Percentiles rank a stretch among this genome's conserved stretches.
These are phyloP conservation scores for Phalangium opilio DNA, from an alignment of 2,888 invertebrate species.

Conservation along the genomic window DNA sequence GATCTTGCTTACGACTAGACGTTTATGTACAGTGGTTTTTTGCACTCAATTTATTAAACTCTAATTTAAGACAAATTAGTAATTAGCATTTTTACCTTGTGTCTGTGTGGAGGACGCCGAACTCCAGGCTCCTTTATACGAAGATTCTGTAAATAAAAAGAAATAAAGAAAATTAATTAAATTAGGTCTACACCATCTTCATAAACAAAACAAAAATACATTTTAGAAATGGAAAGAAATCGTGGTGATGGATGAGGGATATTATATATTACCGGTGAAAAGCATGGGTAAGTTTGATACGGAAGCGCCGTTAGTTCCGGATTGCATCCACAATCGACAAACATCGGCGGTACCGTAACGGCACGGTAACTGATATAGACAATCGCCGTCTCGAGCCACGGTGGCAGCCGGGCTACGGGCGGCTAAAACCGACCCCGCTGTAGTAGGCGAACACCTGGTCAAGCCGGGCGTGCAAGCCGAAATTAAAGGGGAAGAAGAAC, in stretches of 20 bases:
- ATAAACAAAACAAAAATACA: too few species aligned
- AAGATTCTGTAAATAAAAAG: slow-evolving; percentile 53
- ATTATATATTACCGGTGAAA: slow-evolving; percentile 60
- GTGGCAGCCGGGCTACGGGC: slow-evolving; percentile 2
- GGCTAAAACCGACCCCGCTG: background rate
- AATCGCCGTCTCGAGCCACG: slow-evolving; percentile 17
- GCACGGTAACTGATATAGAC: slow-evolving; percentile 16
- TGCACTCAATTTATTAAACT: too few species aligned
- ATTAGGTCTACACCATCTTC: too few species aligned
- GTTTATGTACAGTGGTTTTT: too few species aligned
- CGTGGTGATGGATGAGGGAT: too few species aligned
- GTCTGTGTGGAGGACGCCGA: slow-evolving; percentile 19
- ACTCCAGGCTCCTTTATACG: slow-evolving; percentile 67
- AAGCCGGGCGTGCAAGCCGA: background rate
- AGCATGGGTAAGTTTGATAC: slow-evolving; percentile 91
- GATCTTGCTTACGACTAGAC: too few species aligned
- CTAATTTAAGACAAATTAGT: too few species aligned
- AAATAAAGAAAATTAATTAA: too few species aligned
- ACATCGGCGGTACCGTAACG: slow-evolving; percentile 18
- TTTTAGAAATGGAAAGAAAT: background rate
- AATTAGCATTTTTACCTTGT: slow-evolving; percentile 17
- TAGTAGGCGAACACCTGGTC: background rate
- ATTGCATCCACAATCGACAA: slow-evolving; percentile 16
- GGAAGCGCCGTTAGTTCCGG: slow-evolving; percentile 32
- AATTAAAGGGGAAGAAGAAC: too few species aligned